These are phyloP conservation scores for Caenorhabditis wallacei DNA, from an alignment of 2,888 invertebrate genomes.

Conservation along the genomic window DNA sequence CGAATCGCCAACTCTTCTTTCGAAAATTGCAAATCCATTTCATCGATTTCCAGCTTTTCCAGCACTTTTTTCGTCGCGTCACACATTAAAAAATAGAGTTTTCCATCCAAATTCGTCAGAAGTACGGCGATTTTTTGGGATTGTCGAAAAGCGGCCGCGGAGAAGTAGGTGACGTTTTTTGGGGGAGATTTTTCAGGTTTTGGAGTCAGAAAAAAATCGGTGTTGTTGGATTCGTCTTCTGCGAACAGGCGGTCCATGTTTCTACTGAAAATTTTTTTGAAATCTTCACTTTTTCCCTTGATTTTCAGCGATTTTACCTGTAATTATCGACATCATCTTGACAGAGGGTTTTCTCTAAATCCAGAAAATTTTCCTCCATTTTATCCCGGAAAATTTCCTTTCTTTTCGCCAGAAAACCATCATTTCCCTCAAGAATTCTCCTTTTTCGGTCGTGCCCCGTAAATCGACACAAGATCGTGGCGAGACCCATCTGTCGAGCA, in stretches of 20 bases:
- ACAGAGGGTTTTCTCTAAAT: not conserved
- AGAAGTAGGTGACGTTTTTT: slow-evolving; percentile 8
- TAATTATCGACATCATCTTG: not conserved
- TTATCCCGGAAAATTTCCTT: not conserved
- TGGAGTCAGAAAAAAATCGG: not conserved
- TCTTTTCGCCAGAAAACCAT: no score
- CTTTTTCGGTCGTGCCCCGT: slow-evolving; percentile 30
- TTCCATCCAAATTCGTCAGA: not conserved
- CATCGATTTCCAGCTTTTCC: not conserved
- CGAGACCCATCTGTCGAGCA: slow-evolving; percentile 36
- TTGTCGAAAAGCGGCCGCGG: slow-evolving; percentile 14
- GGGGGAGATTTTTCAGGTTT: not conserved
- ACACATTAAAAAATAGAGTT: slow-evolving; percentile 6
- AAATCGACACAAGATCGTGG: slow-evolving; percentile 52
- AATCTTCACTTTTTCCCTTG: not conserved
- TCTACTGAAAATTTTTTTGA: slow-evolving; percentile 6
- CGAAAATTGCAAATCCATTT: not conserved
- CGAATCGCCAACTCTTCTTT: not conserved
- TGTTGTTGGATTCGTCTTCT: slow-evolving; percentile 16
- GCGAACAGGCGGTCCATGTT: slow-evolving; percentile 39
- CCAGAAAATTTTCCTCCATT: not conserved
- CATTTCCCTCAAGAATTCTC: no score
- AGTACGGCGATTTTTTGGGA: not conserved
- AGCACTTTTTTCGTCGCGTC: slow-evolving; percentile 3
- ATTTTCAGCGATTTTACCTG: not conserved